These are phyloP conservation scores for Listronotus bonariensis DNA, from an alignment of 1,140 invertebrate genomes.

Conservation along the genomic window DNA sequence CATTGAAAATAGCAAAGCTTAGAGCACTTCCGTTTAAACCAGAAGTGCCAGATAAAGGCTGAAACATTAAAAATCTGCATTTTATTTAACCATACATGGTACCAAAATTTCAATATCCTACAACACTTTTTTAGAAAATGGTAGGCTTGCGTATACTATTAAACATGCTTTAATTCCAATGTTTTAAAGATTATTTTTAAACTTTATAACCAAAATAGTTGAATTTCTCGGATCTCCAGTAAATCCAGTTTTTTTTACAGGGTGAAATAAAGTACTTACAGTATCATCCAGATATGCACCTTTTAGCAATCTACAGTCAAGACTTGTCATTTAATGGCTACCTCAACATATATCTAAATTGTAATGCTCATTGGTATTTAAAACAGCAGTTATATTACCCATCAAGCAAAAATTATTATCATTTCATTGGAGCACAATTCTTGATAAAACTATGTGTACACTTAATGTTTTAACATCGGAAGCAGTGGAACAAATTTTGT, in stretches of 20 bases:
- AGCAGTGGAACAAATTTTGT: slow-evolving; percentile 25
- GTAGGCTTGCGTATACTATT: no score
- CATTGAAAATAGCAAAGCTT: no score
- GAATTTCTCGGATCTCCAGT: no score
- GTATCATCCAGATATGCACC: slow-evolving; percentile 37
- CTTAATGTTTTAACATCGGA: slow-evolving; percentile 33
- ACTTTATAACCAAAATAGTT: no score
- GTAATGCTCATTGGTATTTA: slow-evolving; percentile 41
- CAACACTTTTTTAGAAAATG: no score
- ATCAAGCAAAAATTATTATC: slow-evolving; percentile 20
- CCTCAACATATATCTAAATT: slow-evolving; percentile 36
- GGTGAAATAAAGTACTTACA: slow-evolving; percentile 35
- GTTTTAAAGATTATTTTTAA: no score
- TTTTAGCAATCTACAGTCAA: slow-evolving; percentile 31
- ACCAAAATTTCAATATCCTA: no score
- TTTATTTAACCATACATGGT: no score
- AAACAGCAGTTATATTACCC: slow-evolving; percentile 40
- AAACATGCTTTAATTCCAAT: no score
- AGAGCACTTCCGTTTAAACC: no score
- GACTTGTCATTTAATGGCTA: not conserved
- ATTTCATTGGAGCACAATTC: slow-evolving; percentile 34
- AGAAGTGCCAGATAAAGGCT: no score
- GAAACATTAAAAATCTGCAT: no score
- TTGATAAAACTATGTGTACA: slow-evolving; percentile 22
- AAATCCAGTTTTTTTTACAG: slow-evolving; percentile 28